Conservation (phyloP, 2,888 invertebrate species). For the Stenodema calcarata region DNA sequence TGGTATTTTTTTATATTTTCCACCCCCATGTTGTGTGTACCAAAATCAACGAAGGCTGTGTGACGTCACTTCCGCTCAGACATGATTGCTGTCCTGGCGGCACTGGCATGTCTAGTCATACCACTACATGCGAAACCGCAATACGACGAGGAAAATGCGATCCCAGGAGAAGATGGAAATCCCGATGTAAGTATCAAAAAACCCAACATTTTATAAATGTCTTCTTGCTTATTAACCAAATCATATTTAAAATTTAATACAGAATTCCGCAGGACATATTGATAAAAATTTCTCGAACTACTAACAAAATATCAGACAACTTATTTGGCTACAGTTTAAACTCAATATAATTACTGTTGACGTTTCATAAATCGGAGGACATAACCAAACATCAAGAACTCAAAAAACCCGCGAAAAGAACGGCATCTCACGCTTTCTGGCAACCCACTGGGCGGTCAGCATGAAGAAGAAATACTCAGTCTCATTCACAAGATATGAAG, state of each 20-base stretch:
- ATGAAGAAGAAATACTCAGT: neutral
- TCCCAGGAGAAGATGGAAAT: neutral
- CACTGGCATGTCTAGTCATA: constrained; percentile 20
- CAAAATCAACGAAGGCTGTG: constrained; percentile 30
- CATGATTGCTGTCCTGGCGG: constrained; percentile 37
- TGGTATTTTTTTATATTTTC: neutral
- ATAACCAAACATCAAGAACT: neutral
- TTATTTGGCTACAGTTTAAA: no score
- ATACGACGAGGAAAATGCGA: constrained; percentile 10
- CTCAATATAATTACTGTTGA: no score
- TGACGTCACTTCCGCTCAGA: constrained; percentile 31
- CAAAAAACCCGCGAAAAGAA: neutral
- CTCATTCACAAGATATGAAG: no score
- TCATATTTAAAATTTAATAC: no score
- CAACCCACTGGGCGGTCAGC: neutral
- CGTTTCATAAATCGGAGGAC: no score
- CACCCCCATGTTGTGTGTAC: constrained; percentile 23
- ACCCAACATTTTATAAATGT: neutral
- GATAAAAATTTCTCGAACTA: no score
- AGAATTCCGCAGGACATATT: no score
- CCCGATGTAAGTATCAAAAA: neutral
- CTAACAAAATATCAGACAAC: no score
- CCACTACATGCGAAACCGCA: constrained; percentile 41
- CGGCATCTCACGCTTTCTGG: neutral
- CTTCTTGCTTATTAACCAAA: no score